Evolutionary conservation across 1,140 invertebrate genomes (phyloP).

Genomic region (Aphelinus atriplicis): DNA sequence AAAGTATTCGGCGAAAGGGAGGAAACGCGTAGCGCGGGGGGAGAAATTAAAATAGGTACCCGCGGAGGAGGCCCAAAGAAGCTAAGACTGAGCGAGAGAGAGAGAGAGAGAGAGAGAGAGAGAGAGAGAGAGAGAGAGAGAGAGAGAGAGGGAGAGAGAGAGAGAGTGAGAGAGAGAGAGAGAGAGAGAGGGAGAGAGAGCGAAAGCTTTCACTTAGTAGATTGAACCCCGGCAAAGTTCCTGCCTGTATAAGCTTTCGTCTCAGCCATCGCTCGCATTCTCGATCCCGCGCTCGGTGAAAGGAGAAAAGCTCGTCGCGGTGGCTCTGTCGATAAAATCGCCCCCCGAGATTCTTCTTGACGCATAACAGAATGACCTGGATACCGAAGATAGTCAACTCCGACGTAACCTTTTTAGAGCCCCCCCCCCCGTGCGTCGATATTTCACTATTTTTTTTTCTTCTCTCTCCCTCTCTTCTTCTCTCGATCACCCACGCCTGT

Average conservation of each 20-base stretch:
- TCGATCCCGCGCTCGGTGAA: not conserved
- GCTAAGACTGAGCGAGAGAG: not conserved
- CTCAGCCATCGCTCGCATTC: not conserved
- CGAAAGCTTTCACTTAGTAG: conserved; percentile 36
- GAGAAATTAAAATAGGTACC: conserved; percentile 32
- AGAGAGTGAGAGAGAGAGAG: not conserved
- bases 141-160: not conserved
- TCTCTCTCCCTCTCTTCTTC: not conserved
- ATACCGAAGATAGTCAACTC: conserved; percentile 17
- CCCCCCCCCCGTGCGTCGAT: not conserved
- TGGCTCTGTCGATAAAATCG: conserved; percentile 19
- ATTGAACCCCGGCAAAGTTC: conserved; percentile 32
- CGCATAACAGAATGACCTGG: not conserved
- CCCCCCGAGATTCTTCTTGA: not conserved
- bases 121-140: not conserved
- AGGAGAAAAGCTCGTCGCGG: conserved; percentile 13
- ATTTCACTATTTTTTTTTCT: not conserved
- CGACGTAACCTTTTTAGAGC: conserved; percentile 14
- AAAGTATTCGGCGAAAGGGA: conserved; percentile 2
- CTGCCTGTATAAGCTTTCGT: conserved; percentile 3
- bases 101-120: not conserved
- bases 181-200: not conserved
- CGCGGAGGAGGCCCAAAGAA: not conserved
- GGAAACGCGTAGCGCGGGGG: not conserved
- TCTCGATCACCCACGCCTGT: conserved; percentile 8